Base-by-base conservation (phyloP, 2,113 vertebrate species). In the Phaethon lepturus region DNA sequence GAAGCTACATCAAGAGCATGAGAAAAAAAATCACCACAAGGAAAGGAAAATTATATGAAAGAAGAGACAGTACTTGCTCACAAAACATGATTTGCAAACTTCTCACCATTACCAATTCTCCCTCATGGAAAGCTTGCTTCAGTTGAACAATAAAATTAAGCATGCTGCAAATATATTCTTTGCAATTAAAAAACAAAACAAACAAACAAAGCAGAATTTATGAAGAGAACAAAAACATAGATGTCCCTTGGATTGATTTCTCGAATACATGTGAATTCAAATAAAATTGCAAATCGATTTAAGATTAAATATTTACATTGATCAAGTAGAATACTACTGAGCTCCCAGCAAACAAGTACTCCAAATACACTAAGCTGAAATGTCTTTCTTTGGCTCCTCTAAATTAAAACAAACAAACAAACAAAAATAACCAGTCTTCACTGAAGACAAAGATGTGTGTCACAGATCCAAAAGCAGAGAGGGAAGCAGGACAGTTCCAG, bases 351-450 rank as follows among this genome's bases (percentile, higher is more conserved):
- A 99, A 99, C 98, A 95, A 96, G 95, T 98, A 98, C 98, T 99
- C 98, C 98, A 98, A 97, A 97, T 97, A 97, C 98, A 98, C 98
- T 98, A 99, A 98, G 98, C 97, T 98, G 97, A 98, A 98, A 98
- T 96, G 93, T 98, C 95, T 97, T 96, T 98, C 98, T 98, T 98
- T 98, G 98, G 98, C 98, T 98, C 97, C 97, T 98, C 97, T 98
- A 97, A 98, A 97, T 95, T 88, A 96, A 96, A 98, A 98, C 90
- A 94, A 97, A 97, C 78, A 52, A 87, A 90, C 53, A 56, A 91
- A 84, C 87, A 83, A 73, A 97, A 98, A 97, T 95, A 97, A 98
- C 97, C 93, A 93, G 99, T 99, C 99, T 99, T 99, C 99, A 99
- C 97, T 98, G 99, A 99, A 99, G 99, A 99, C 99, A 97, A 94